Percentiles rank a stretch among this genome's conserved stretches.
These are phyloP conservation scores for Polylopha cassiicola DNA, from an alignment of 2,888 invertebrate species.

Conservation along the genomic window DNA sequence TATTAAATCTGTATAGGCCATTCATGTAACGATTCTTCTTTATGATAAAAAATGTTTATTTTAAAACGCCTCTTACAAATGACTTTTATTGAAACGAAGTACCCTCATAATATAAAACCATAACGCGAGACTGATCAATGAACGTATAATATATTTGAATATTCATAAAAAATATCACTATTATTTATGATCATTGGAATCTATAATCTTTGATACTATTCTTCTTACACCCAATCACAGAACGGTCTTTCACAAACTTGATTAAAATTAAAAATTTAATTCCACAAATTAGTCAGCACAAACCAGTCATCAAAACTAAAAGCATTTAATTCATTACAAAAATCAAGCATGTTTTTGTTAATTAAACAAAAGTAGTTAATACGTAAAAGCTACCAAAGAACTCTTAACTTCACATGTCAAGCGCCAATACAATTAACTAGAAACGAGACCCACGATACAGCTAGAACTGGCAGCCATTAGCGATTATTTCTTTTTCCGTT, in stretches of 20 bases:
- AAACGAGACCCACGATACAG: slow-evolving; percentile 33
- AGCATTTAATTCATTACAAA: no score
- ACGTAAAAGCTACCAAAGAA: not conserved
- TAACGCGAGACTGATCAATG: slow-evolving; percentile 24
- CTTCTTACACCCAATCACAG: no score
- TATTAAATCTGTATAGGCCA: slow-evolving; percentile 40
- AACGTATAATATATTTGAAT: slow-evolving; percentile 15
- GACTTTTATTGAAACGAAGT: slow-evolving; percentile 52
- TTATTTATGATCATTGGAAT: no score
- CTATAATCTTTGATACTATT: no score
- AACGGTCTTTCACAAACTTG: no score
- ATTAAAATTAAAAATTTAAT: no score
- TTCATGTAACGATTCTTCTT: slow-evolving; percentile 37
- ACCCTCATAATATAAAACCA: slow-evolving; percentile 57
- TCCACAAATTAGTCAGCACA: no score
- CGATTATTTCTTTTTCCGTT: slow-evolving; percentile 49
- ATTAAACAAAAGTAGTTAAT: not conserved
- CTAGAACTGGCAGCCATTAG: slow-evolving; percentile 48
- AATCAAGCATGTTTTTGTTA: no score
- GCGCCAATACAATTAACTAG: slow-evolving; percentile 53
- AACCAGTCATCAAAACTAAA: slow-evolving; percentile 2
- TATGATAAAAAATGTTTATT: slow-evolving; percentile 58
- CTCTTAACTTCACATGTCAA: slow-evolving; percentile 44
- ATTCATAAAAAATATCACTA: slow-evolving; percentile 14
- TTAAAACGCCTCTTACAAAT: slow-evolving; percentile 41